Conservation (phyloP, 2,888 invertebrate genomes). For the Melinopterus prodromus region DNA sequence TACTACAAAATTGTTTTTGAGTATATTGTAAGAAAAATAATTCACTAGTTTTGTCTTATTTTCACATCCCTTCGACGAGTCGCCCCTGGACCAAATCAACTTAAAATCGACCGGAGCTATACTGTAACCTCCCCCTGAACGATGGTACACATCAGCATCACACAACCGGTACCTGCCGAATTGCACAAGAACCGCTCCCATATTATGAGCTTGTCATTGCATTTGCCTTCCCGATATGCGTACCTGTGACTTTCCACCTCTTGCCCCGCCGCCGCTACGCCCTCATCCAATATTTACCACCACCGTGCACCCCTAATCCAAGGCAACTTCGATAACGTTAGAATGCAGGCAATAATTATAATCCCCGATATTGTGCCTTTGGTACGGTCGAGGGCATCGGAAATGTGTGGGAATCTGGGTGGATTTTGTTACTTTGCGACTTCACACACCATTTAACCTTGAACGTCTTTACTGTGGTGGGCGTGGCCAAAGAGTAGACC, state of each 20-base stretch:
- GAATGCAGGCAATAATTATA: slow-evolving; percentile 4
- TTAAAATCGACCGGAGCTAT: background rate
- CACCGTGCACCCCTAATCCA: background rate
- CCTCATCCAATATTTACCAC: background rate
- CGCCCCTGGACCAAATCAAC: background rate
- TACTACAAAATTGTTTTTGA: too few species aligned
- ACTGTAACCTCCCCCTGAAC: background rate
- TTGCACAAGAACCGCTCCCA: background rate
- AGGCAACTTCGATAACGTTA: background rate
- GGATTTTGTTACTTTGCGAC: background rate
- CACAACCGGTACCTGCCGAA: background rate
- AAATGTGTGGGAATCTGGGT: background rate
- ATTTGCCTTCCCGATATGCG: background rate
- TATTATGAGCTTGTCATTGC: background rate
- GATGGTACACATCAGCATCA: background rate
- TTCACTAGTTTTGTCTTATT: too few species aligned
- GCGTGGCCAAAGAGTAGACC: background rate
- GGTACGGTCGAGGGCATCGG: background rate
- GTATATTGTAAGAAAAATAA: too few species aligned
- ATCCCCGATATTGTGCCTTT: background rate
- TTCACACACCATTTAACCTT: slow-evolving; percentile 4
- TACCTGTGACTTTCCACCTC: background rate
- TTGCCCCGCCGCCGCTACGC: background rate
- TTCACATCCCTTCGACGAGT: background rate
- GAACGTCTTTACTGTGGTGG: background rate